Percentiles rank a stretch among this genome's conserved stretches.
Conservation (phyloP, 2,888 invertebrate genomes). For the Drosophila meridionalis region DNA sequence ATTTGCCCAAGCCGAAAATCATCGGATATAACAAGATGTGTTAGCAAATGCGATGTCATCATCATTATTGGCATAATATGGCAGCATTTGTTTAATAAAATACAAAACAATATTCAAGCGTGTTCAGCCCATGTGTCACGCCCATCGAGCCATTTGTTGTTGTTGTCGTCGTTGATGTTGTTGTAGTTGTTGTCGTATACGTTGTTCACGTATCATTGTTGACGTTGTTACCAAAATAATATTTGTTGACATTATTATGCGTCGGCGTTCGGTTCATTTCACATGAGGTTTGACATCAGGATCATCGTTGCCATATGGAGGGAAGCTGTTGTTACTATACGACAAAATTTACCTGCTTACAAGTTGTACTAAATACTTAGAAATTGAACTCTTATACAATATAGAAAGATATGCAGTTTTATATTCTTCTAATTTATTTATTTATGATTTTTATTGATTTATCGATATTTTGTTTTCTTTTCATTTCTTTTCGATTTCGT, state of each 20-base stretch:
- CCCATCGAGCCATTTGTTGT: slow-evolving; percentile 41
- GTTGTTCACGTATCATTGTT: slow-evolving; percentile 35
- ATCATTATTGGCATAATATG: slow-evolving; percentile 80
- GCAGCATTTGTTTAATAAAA: slow-evolving; percentile 66
- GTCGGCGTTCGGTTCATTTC: slow-evolving; percentile 28
- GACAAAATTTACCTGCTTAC: slow-evolving; percentile 73
- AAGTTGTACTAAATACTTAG: slow-evolving; percentile 68
- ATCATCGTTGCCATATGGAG: slow-evolving; percentile 68
- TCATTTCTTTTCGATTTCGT: not conserved
- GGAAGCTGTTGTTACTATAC: slow-evolving; percentile 77
- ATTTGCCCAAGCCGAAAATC: slow-evolving; percentile 84
- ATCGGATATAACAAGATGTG: slow-evolving; percentile 84
- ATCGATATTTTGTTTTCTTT: slow-evolving; percentile 13
- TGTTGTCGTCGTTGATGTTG: slow-evolving; percentile 33
- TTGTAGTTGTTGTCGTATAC: slow-evolving; percentile 30
- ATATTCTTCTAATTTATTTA: slow-evolving; percentile 31
- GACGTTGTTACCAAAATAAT: slow-evolving; percentile 12
- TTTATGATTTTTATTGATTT: slow-evolving; percentile 51
- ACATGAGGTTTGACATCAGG: slow-evolving; percentile 10
- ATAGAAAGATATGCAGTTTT: slow-evolving; percentile 72
- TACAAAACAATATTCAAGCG: slow-evolving; percentile 51
- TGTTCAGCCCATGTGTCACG: slow-evolving; percentile 56
- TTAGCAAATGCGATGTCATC: slow-evolving; percentile 85
- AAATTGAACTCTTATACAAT: slow-evolving; percentile 59
- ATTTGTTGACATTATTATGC: slow-evolving; percentile 40